Evolutionary conservation across 2,797 vertebrate genomes (phyloP).

Genomic region (Pogoniulus pusillus): DNA sequence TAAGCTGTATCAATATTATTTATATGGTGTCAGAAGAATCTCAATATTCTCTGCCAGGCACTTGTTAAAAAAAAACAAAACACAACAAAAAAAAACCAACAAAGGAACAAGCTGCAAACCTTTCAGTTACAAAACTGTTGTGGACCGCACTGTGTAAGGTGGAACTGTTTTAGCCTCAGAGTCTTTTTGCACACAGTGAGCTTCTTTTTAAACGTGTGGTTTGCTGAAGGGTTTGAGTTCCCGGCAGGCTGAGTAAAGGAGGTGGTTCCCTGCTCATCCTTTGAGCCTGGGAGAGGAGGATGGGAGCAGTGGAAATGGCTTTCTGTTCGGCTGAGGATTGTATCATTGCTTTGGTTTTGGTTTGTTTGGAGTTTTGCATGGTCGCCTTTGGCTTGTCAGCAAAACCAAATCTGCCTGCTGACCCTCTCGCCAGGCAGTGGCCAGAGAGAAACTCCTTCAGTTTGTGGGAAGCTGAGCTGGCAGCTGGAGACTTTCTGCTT

Average conservation of each 20-base stretch:
- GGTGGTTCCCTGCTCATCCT: slow-evolving; percentile 40
- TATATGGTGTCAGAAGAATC: slow-evolving; percentile 79
- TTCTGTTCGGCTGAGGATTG: not conserved
- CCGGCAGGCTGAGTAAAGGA: slow-evolving; percentile 57
- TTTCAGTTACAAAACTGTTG: slow-evolving; percentile 66
- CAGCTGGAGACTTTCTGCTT: not conserved
- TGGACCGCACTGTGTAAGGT: slow-evolving; percentile 70
- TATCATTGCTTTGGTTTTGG: not conserved
- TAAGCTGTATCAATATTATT: slow-evolving; percentile 82
- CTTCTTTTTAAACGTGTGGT: slow-evolving; percentile 67
- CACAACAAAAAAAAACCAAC: too few relatives aligned
- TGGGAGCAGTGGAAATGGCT: slow-evolving; percentile 19
- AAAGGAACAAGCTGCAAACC: slow-evolving; percentile 62
- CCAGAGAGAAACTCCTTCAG: not conserved
- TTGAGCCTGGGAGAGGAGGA: slow-evolving; percentile 7
- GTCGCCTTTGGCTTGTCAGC: not conserved
- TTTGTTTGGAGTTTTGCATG: slow-evolving; percentile 10
- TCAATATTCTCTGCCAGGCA: slow-evolving; percentile 72
- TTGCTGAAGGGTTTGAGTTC: slow-evolving; percentile 65
- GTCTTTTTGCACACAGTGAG: slow-evolving; percentile 53
- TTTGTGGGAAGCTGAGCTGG: not conserved
- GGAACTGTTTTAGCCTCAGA: slow-evolving; percentile 70
- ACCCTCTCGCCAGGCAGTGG: not conserved
- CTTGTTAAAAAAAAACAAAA: slow-evolving; percentile 30
- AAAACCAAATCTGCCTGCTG: not conserved